Evolutionary conservation across 1,140 invertebrate species (phyloP).

Genomic region (Hylyphantes graminicola): DNA sequence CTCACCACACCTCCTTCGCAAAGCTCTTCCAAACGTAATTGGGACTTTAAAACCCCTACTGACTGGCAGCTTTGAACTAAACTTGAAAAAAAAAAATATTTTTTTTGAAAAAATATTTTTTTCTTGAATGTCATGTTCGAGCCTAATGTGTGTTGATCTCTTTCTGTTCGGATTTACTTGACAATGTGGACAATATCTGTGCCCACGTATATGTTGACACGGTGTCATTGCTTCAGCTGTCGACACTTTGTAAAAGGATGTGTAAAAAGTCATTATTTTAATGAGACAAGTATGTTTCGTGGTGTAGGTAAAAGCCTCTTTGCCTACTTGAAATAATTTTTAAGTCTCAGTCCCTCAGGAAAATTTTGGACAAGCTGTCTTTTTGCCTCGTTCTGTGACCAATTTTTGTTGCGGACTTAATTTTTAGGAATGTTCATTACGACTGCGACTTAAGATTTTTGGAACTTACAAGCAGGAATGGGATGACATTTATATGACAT

Average conservation of each 20-base stretch:
- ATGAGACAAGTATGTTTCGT: constrained; percentile 28
- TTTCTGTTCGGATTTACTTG: constrained; percentile 49
- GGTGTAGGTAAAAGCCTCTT: constrained; percentile 13
- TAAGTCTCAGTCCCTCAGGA: constrained; percentile 2
- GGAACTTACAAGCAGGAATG: too few relatives aligned
- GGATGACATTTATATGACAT: too few relatives aligned
- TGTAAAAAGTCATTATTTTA: constrained; percentile 1
- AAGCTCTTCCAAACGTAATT: constrained; percentile 54
- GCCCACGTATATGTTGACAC: not conserved
- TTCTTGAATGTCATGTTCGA: constrained; percentile 7
- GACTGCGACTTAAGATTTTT: too few relatives aligned
- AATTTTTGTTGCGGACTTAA: constrained; percentile 11
- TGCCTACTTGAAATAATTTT: constrained; percentile 29
- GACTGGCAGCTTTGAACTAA: constrained; percentile 38
- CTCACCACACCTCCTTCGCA: not conserved
- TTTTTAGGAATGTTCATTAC: not conserved
- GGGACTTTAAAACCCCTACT: constrained; percentile 48
- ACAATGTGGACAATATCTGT: constrained; percentile 50
- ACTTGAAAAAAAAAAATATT: not conserved
- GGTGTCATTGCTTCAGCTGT: constrained; percentile 46
- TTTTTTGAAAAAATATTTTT: not conserved
- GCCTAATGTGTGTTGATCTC: constrained; percentile 47
- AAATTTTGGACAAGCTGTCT: constrained; percentile 18
- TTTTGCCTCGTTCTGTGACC: not conserved
- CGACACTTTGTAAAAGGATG: not conserved